Evolutionary conservation across 2,797 vertebrate genomes (phyloP), one percentile per base, ranked within the genome.

Genomic region (Sebastes dallii): DNA sequence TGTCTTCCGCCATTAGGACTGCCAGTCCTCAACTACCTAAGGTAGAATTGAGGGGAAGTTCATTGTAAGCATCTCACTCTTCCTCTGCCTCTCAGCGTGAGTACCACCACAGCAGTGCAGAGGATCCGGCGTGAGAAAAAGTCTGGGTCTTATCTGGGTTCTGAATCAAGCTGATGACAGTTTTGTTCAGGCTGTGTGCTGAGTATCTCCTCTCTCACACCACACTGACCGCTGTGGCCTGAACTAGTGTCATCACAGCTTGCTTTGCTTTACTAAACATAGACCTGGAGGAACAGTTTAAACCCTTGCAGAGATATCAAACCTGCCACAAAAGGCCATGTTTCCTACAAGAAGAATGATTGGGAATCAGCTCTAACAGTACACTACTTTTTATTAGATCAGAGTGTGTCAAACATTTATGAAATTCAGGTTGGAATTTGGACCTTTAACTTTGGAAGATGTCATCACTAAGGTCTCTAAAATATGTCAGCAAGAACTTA

Each of bases 1-100:
- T 86, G 91, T 92, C 89, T 92, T 91, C 82, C 66, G 62, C 87
- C 75, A 94, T 93, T 91, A 90, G 75, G 73, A 83, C 80, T 59
- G 77, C 77, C 66, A 84, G 87, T 92, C 70, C 80, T 91, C 84
- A 88, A 81, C 86, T 82, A 73, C 84, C 87, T 68, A 77, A 82
- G 86, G 83, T 85, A 86, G 76, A 82, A 82, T 3, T 25, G 73
- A 89, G 80, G 79, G 84, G 81, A 88, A 87, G 83, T 86, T 89
- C 84, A 79, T 66, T 81, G 69, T 30, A 73, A 87, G 84, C 64
- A 64, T 89, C 84, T 85, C 81, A 80, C 64, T 91, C 84, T 86
- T 86, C 81, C 52, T 70, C 75, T 70, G 67, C 66, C 65, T 84
- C 78, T 64, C 66, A 55, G 78, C 70, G 79, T 64, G 78, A 80